phyloP scores from a whole-genome alignment of 2,888 invertebrate genomes.

The Bombyx huttoni region DNA sequence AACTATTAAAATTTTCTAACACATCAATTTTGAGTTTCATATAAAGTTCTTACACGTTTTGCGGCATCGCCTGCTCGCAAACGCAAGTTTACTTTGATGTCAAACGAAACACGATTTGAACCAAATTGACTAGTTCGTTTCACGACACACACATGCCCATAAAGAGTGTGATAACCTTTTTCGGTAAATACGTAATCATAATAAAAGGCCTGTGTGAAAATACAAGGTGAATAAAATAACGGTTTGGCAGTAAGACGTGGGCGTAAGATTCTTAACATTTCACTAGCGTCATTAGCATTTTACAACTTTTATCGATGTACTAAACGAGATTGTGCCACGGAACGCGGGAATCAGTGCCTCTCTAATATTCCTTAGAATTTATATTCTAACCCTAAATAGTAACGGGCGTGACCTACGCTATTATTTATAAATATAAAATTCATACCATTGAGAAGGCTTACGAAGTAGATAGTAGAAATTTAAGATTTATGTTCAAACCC shows the following conservation, averaged over 20 bases:
- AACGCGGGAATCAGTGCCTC: conserved; percentile 40
- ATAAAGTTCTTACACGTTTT: not conserved
- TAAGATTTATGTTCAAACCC: no score
- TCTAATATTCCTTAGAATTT: conserved; percentile 41
- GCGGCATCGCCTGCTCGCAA: not conserved
- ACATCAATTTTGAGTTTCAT: no score
- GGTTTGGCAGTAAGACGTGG: conserved; percentile 41
- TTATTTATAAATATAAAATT: no score
- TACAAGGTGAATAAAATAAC: conserved; percentile 49
- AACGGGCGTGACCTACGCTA: conserved; percentile 14
- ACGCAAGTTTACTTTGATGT: not conserved
- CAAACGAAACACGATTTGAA: not conserved
- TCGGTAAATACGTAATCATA: conserved; percentile 23
- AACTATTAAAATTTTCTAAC: no score
- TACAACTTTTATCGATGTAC: conserved; percentile 65
- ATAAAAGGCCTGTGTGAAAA: conserved; percentile 31
- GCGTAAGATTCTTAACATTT: conserved; percentile 62
- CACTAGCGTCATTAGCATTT: conserved; percentile 64
- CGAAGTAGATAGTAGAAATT: no score
- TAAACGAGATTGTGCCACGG: conserved; percentile 49
- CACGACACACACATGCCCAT: conserved; percentile 3
- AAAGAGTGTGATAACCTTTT: conserved; percentile 12
- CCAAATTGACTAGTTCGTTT: conserved; percentile 1
- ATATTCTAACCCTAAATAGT: conserved; percentile 24
- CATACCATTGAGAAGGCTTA: no score